These are phyloP conservation scores for Lepus europaeus DNA, from an alignment of 2,113 vertebrate genomes.

Conservation along the genomic window DNA sequence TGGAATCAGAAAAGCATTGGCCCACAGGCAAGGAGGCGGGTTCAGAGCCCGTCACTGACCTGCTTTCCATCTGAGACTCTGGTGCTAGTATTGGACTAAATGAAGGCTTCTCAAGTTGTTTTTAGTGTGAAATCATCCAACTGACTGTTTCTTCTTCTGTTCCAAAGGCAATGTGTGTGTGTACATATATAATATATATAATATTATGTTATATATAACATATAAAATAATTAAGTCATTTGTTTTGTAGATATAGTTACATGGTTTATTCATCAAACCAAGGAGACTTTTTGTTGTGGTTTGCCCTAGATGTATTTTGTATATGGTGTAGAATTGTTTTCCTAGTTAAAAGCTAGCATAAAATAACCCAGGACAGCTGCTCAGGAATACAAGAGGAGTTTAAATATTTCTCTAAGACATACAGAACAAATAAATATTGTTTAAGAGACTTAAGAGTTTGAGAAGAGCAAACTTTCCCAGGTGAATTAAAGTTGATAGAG, in stretches of 20 bases:
- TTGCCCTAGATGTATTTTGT: conserved; percentile 1
- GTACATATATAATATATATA: background rate
- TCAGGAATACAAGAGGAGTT: background rate
- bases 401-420: background rate
- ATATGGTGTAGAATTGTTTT: background rate
- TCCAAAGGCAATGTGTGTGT: background rate
- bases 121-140: background rate
- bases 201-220: background rate
- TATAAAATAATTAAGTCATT: conserved; percentile 11
- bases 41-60: background rate
- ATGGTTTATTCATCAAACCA: conserved; percentile 14
- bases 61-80: background rate
- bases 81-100: background rate
- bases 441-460: background rate
- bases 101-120: background rate
- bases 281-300: background rate
- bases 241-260: background rate
- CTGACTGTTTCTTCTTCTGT: conserved; percentile 26
- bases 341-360: background rate
- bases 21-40: background rate
- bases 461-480: conserved; percentile 30
- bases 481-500: background rate
- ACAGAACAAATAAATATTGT: background rate
- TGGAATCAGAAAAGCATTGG: background rate
- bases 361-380: background rate